A percentile compares a stretch with the other conserved stretches of the same genome.
Conservation (phyloP, 1,140 invertebrate genomes). For the Stegodyphus mimosarum region DNA sequence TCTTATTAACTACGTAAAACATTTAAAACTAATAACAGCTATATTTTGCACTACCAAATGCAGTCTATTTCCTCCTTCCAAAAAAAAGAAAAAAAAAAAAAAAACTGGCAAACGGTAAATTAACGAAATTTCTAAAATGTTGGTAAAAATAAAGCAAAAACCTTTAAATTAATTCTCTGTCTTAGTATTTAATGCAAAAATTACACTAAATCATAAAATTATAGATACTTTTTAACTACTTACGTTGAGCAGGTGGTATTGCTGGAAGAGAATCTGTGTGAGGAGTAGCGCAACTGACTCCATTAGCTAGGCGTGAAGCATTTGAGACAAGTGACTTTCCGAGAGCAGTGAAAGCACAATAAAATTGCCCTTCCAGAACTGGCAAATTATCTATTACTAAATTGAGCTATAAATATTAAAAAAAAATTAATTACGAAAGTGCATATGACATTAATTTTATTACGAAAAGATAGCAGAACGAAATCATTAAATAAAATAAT, state of each 20-base stretch:
- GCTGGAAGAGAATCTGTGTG: constrained; percentile 86
- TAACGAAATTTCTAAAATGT: no score
- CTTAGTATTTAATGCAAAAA: no score
- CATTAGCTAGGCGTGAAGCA: constrained; percentile 86
- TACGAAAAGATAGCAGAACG: not conserved
- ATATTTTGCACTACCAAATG: no score
- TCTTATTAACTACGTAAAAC: no score
- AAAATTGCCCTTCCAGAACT: constrained; percentile 85
- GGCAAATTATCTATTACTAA: constrained; percentile 93
- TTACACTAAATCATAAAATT: no score
- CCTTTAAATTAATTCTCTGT: no score
- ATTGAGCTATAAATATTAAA: constrained; percentile 74
- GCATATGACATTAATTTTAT: not conserved
- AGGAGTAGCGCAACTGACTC: constrained; percentile 94
- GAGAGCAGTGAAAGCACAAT: constrained; percentile 92
- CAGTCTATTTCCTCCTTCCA: no score
- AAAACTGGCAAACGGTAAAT: no score
- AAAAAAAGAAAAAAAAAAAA: no score
- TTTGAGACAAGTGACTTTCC: constrained; percentile 91
- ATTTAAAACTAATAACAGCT: no score
- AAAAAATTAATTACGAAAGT: not conserved
- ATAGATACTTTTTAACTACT: constrained; percentile 64
- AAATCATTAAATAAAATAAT: no score
- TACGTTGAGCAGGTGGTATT: constrained; percentile 88
- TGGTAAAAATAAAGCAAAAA: no score